phyloP scores from a whole-genome alignment of 1,140 invertebrate genomes.

The Sweltsa coloradensis region DNA sequence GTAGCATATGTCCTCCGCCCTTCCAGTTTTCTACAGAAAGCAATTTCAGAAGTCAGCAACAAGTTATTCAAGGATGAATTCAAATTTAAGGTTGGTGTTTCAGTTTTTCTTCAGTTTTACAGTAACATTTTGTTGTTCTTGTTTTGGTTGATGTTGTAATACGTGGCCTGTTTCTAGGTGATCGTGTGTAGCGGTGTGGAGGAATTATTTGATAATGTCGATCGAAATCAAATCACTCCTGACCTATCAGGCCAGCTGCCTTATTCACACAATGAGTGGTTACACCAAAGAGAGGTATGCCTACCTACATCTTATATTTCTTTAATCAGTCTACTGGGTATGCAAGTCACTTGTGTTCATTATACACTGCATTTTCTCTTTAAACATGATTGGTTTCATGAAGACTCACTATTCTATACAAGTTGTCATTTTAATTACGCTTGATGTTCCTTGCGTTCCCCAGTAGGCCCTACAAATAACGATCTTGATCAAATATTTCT shows the following conservation, averaged over 20 bases:
- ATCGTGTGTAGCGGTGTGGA: conserved; percentile 58
- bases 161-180: conserved; percentile 28
- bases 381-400: too few species aligned
- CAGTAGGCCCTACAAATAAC: too few species aligned
- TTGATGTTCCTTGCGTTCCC: too few species aligned
- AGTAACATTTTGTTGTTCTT: conserved; percentile 6
- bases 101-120: background rate
- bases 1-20: conserved; percentile 86
- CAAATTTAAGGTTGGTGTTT: conserved; percentile 71
- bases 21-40: conserved; percentile 86
- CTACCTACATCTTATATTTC: too few species aligned
- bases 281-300: conserved; percentile 87
- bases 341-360: too few species aligned
- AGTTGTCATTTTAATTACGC: too few species aligned
- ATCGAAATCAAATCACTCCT: conserved; percentile 69
- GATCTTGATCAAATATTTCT: too few species aligned
- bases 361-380: too few species aligned
- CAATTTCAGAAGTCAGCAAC: conserved; percentile 88
- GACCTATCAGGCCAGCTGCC: conserved; percentile 79
- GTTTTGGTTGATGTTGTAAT: conserved; percentile 5
- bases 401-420: too few species aligned
- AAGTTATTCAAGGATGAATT: conserved; percentile 91
- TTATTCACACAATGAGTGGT: conserved; percentile 92
- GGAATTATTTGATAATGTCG: conserved; percentile 78
- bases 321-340: too few species aligned